Evolutionary conservation across 2,797 vertebrate genomes (phyloP), one percentile per base, ranked within the genome.

Genomic region (Balearica regulorum): DNA sequence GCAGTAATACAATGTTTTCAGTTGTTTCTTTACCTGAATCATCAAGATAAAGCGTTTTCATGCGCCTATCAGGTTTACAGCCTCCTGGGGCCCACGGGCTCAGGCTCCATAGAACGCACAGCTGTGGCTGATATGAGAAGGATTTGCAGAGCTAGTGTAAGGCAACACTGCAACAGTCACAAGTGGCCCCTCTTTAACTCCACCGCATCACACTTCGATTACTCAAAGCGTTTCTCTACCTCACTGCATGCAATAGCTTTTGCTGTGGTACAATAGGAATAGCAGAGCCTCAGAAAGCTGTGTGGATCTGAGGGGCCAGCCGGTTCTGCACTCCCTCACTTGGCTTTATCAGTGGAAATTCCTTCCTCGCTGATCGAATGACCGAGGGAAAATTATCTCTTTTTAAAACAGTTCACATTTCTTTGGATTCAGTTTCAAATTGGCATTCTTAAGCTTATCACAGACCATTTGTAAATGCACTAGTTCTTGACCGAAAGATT

Each of bases 391-490:
- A 97, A 96, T 97, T 95, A 97, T 97, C 97, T 97, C 97, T 96
- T 97, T 97, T 96, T 95, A 97, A 97, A 97, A 97, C 97, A 97
- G 96, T 96, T 97, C 97, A 95, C 95, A 92, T 97, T 97, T 97
- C 95, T 97, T 96, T 81, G 94, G 91, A 79, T 96, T 97, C 91
- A 83, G 89, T 96, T 95, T 96, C 93, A 90, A 95, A 96, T 88
- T 97, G 96, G 79, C 96, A 92, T 96, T 94, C 92, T 95, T 96
- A 93, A 92, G 93, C 93, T 97, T 97, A 97, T 96, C 96, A 51
- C 93, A 97, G 94, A 79, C 95, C 91, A 84, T 97, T 97, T 97
- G 94, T 94, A 97, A 97, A 96, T 79, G 96, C 86, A 88, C 90
- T 73, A 73, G 95, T 92, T 97, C 91, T 89, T 94, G 96, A 96